Base-by-base conservation (phyloP, 2,888 invertebrate genomes). In the Cryptocephalus moraei region DNA sequence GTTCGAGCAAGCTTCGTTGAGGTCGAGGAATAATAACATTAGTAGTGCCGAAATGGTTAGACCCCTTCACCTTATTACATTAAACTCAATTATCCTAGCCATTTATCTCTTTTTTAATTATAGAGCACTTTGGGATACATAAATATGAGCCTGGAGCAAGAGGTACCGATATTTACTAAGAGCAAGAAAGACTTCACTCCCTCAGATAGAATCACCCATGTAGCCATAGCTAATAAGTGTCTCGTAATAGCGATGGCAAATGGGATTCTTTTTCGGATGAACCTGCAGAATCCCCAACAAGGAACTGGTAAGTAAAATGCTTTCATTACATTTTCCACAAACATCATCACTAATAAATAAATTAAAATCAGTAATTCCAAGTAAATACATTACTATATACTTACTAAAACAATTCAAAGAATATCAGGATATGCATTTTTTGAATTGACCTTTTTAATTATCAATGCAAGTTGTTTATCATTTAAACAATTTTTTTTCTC, bases 91-190 rank as follows among this genome's bases (percentile, higher is more conserved):
- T 22, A 22, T 22, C 6, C 3, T 22, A 22, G 6, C 2, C 22
- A 22, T n/a, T n/a, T n/a, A 34, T 6, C 36, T n/a, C 36, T 2
- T 11, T n/a, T 32, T 32, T 14, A n/a, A 11, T 56, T 55, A 46
- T 55, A 66, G 66, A 73, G 70, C 54, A 72, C 74, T 4, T 64
- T 75, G 48, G 76, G 77, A 12, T 77, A 75, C 55, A 76, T 79
- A 38, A 75, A 77, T 58, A 76, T 78, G 74, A 74, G 74, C 48
- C 63, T 82, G 13, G 81, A 82, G 59, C 83, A 86, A 59, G 89
- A 89, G 55, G 76, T 80, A 12, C 90, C 91, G 8, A 91, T 94
- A 68, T 93, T 94, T 68, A 83, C 81, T 33, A 92, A 88, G 67
- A 82, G 86, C 54, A 85, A 83, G 68, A 86, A 90, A 70, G 83